Conservation (phyloP, 1,140 invertebrate genomes). For the Trypoxylus dichotomus region DNA sequence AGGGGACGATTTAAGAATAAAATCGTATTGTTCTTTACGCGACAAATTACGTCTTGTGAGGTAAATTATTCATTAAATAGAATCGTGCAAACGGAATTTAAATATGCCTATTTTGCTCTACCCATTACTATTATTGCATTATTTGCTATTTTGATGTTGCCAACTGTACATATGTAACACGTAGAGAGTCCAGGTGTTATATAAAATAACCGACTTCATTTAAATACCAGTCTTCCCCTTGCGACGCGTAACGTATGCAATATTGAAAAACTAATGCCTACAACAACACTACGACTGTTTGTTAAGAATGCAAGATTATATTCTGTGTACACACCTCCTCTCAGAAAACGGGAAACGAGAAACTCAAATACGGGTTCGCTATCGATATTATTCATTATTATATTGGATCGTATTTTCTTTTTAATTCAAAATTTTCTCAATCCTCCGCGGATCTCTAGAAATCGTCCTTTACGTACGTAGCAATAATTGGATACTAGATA, state of each 20-base stretch:
- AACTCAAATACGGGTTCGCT: neutral
- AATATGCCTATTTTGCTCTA: too few species aligned
- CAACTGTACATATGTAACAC: neutral
- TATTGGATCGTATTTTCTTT: too few species aligned
- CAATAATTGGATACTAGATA: too few species aligned
- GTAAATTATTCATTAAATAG: conserved; percentile 12
- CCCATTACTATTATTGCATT: too few species aligned
- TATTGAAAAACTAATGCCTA: conserved; percentile 5
- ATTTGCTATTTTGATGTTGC: conserved; percentile 4
- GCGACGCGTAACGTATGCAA: neutral
- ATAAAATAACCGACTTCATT: conserved; percentile 19
- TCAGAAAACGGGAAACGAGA: neutral
- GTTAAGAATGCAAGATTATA: neutral
- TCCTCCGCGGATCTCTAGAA: too few species aligned
- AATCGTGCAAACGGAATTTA: neutral
- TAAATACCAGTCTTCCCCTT: neutral
- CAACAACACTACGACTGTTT: neutral
- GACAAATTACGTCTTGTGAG: neutral
- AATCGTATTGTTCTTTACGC: neutral
- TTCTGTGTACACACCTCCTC: neutral
- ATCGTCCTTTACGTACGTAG: too few species aligned
- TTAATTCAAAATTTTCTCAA: too few species aligned
- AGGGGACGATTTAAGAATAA: neutral
- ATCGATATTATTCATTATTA: too few species aligned
- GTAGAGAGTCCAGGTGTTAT: conserved; percentile 6